phyloP scores from a whole-genome alignment of 2,888 invertebrate genomes.

The Plebejus anna region DNA sequence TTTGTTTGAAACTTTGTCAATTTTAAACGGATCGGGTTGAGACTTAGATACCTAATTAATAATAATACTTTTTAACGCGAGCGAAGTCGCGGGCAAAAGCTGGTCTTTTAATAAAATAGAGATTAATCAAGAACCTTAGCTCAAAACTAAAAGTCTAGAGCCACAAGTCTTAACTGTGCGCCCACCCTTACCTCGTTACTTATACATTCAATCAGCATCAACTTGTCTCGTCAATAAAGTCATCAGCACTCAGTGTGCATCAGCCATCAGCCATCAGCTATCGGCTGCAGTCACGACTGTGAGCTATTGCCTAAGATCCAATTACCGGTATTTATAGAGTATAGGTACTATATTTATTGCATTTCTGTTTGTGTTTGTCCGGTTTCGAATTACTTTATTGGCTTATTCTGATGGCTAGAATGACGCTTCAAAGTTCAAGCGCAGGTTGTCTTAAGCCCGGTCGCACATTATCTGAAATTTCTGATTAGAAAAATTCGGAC shows the following conservation, averaged over 20 bases:
- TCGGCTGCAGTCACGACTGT: conserved; percentile 14
- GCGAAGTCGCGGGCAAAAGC: too few relatives aligned
- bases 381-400: not conserved
- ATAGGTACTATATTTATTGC: not conserved
- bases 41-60: too few relatives aligned
- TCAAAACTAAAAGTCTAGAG: not conserved
- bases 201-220: conserved; percentile 30
- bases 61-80: too few relatives aligned
- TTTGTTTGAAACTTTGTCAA: too few relatives aligned
- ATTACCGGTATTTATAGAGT: conserved; percentile 6
- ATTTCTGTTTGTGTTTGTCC: not conserved
- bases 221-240: conserved; percentile 20
- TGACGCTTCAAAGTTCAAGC: too few relatives aligned
- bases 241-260: conserved; percentile 13
- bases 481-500: too few relatives aligned
- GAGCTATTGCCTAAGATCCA: conserved; percentile 7
- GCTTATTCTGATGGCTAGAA: too few relatives aligned
- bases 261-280: not conserved
- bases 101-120: too few relatives aligned
- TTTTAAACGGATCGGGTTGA: too few relatives aligned
- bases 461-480: too few relatives aligned
- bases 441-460: too few relatives aligned
- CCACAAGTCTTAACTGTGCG: not conserved
- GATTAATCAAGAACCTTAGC: too few relatives aligned
- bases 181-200: conserved; percentile 26